Evolutionary conservation across 2,797 vertebrate species (phyloP).

Genomic region (Myotis findleyi): DNA sequence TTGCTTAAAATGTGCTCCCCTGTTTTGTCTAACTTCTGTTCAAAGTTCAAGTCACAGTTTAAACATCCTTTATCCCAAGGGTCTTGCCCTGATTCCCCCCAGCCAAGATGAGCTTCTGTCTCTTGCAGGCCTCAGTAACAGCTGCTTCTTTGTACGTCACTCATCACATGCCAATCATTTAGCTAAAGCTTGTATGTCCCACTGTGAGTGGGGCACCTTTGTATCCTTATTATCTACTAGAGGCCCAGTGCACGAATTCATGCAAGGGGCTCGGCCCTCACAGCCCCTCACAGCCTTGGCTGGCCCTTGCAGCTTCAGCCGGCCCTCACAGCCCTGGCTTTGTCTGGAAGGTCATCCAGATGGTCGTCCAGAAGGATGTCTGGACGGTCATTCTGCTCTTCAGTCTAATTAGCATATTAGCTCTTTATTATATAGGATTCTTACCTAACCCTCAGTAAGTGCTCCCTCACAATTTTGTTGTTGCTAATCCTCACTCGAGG

Average conservation of each 20-base stretch:
- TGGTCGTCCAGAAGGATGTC: no score
- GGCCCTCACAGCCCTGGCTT: no score
- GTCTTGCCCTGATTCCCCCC: background rate
- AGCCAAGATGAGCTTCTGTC: background rate
- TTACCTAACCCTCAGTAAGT: background rate
- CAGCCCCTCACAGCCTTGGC: no score
- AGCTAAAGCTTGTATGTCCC: background rate
- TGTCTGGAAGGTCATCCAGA: no score
- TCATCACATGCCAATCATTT: background rate
- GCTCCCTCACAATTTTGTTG: background rate
- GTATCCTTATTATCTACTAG: background rate
- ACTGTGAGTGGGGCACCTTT: background rate
- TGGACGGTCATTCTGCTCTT: no score
- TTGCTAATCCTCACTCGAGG: no score
- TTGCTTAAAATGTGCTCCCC: background rate
- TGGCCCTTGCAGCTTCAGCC: no score
- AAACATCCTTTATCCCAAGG: background rate
- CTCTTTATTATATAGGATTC: background rate
- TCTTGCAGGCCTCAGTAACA: background rate
- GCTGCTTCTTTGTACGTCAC: background rate
- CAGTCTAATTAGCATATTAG: no score
- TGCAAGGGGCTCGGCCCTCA: no score
- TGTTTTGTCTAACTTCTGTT: background rate
- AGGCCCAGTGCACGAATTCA: no score
- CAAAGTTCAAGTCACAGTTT: background rate